Base-by-base conservation (phyloP, 2,888 invertebrate species). In the Cacoxenus indagator region DNA sequence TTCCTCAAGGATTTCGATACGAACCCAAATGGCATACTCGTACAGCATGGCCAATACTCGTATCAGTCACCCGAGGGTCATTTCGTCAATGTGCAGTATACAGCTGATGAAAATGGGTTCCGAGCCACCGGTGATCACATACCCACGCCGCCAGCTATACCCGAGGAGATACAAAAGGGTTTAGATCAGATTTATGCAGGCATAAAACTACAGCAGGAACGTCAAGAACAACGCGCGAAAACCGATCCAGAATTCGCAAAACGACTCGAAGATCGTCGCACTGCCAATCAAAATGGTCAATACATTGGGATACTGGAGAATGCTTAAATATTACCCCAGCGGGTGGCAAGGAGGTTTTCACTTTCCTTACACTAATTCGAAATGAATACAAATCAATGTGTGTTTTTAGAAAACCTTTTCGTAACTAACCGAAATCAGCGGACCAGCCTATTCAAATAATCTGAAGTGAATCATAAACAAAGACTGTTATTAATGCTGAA, bases 151-250 rank as follows among this genome's bases (percentile, higher is more conserved):
- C 95, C 95, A 14, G 94, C 95, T 71, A 93, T 94, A 27, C 94
- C 94, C 66, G 91, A 93, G 73, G 95, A 95, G 90, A 95, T 95
- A 82, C 95, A 95, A 88, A 95, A 95, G 86, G 95, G 95, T 67
- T 90, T 96, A 71, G 95, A 95, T 87, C 92, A 95, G 84, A 96
- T 96, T 87, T 95, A 92, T 87, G 95, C 94, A 69, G 94, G 94
- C 81, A 95, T 95, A 77, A 92, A 92, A 84, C 67, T 86, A 89
- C 90, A 88, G 72, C 86, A 88, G 75, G 87, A 88, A 74, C 91
- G 91, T 77, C 88, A 92, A 86, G 92, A 87, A 65, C 85, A 84
- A 64, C 79, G 87, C 31, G 88, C 88, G 66, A 86, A 86, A 72
- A 85, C 74, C 45, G 88, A 88, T 79, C 88, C 88, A 1, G 87